Base-by-base conservation (phyloP, 1,140 invertebrate species). In the Tetraneura akinire region DNA sequence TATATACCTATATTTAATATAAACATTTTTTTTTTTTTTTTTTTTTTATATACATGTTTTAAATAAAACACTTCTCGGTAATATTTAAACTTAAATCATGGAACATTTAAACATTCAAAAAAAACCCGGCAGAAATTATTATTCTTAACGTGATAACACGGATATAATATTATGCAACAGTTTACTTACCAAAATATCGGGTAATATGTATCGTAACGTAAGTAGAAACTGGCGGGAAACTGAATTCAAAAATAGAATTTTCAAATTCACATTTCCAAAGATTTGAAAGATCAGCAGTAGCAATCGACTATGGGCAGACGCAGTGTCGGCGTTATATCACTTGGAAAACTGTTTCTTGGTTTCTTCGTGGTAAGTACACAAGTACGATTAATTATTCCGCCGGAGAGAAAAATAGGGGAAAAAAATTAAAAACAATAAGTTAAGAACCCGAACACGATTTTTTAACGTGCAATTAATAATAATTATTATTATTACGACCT, bases 131-230 rank as follows among this genome's bases (percentile, higher is more conserved):
- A 3, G 32, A 37, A n/a, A n/a, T n/a, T n/a, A n/a, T 37, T 37
- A 37, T 37, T 37, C 8, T 37, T 4, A 37, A 37, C 32, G 8
- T 37, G 8, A 37, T 4, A 37, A 37, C 32, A 37, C 8, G 1
- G 21, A 42, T n/a, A n/a, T n/a, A n/a, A n/a, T n/a, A n/a, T n/a
- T n/a, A n/a, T n/a, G n/a, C n/a, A n/a, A n/a, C n/a, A n/a, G n/a
- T n/a, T n/a, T n/a, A 66, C 64, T 66, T 66, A 66, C 64, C 64
- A 26, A 45, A 5, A 42, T n/a, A n/a, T n/a, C n/a, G n/a, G n/a
- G n/a, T n/a, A n/a, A n/a, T n/a, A n/a, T n/a, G n/a, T n/a, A n/a
- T 21, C 10, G 64, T 37, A 37, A 37, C n/a, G 18, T 18, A 42
- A 37, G 18, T 18, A 42, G 11, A 45, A 66, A 66, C 32, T 66